Evolutionary conservation across 2,888 invertebrate genomes (phyloP).

Genomic region (Ischnura elegans): DNA sequence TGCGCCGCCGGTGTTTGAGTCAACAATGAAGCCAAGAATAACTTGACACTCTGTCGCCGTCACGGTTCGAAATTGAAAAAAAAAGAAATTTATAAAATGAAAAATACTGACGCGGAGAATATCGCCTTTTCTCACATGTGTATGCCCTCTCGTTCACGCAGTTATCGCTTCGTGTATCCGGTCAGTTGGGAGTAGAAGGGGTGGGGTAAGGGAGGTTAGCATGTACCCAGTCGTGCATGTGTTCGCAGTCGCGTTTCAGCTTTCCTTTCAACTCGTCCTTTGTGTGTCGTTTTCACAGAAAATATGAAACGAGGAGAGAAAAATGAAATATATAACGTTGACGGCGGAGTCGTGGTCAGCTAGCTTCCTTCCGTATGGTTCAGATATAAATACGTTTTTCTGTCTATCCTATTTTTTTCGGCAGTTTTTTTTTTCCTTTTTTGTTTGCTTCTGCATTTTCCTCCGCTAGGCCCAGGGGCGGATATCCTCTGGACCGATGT

Average conservation of each 20-base stretch:
- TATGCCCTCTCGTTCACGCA: neutral
- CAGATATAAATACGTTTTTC: neutral
- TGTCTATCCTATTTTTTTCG: neutral
- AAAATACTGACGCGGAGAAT: no score
- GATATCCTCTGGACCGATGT: neutral
- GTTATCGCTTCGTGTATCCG: neutral
- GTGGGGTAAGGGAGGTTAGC: neutral
- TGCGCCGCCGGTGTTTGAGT: neutral
- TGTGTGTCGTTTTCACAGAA: neutral
- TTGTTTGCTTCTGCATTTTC: neutral
- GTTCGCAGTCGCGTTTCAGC: neutral
- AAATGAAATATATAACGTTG: neutral
- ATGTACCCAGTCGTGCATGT: neutral
- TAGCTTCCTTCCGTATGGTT: neutral
- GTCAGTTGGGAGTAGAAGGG: neutral
- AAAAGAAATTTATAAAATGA: neutral
- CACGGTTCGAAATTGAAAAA: neutral
- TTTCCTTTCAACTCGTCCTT: neutral
- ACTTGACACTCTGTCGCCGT: neutral
- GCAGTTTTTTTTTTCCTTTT: neutral
- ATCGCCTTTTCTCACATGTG: neutral
- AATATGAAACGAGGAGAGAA: neutral
- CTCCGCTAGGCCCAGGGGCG: neutral
- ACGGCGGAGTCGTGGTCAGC: neutral
- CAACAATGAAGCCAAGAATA: slow-evolving; percentile 18